Conservation (phyloP, 2,797 vertebrate genomes). For the Mormyrops boulengeri region DNA sequence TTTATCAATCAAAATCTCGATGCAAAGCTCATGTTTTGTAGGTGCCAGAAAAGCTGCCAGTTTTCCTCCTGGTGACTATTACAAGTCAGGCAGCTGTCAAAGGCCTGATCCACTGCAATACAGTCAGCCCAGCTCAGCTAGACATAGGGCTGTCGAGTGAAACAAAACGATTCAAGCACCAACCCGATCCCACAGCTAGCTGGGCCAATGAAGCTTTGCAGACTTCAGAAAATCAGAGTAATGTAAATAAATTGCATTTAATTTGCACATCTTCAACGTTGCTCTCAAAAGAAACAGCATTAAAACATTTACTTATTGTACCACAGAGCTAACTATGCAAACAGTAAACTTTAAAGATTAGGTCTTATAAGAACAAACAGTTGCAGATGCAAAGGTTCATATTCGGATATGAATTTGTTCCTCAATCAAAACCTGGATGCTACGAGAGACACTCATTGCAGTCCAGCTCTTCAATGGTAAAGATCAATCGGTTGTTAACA, state of each 20-base stretch:
- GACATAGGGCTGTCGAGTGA: neutral
- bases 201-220: neutral
- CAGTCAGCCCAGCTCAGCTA: neutral
- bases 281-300: neutral
- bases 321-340: neutral
- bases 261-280: neutral
- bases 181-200: neutral
- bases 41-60: slow-evolving; percentile 76
- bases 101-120: neutral
- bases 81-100: slow-evolving; percentile 39
- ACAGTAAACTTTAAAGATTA: neutral
- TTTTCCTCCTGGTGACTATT: slow-evolving; percentile 84
- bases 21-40: slow-evolving; percentile 82
- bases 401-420: slow-evolving; percentile 26
- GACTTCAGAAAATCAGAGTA: neutral
- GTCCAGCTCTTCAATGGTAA: slow-evolving; percentile 27
- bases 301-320: neutral
- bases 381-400: neutral
- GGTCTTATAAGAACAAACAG: neutral
- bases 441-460: slow-evolving; percentile 20
- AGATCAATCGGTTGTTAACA: slow-evolving; percentile 41
- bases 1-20: slow-evolving; percentile 30
- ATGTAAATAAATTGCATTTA: neutral
- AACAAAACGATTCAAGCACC: neutral
- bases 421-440: neutral